Conservation (phyloP, 2,888 invertebrate genomes). For the Drosophila niveifrons region DNA sequence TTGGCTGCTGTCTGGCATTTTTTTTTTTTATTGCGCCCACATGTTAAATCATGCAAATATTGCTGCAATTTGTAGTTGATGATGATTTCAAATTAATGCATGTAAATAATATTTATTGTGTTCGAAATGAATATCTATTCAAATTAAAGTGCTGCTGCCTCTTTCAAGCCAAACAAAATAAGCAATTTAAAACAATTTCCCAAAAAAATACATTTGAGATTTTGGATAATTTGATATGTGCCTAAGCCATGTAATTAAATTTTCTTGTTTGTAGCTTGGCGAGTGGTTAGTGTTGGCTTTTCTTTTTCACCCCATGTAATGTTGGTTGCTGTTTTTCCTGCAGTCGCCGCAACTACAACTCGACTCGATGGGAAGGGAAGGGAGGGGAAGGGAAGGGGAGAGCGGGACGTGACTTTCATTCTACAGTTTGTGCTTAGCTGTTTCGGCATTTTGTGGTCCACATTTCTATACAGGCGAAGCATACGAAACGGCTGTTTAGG, state of each 20-base stretch:
- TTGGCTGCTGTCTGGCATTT: background rate
- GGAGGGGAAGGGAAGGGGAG: background rate
- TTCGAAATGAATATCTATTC: background rate
- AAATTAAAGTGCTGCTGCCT: background rate
- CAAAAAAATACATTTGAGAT: slow-evolving; percentile 23
- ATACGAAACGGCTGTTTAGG: slow-evolving; percentile 22
- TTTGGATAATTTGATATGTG: slow-evolving; percentile 15
- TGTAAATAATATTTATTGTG: no score
- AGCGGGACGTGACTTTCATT: slow-evolving; percentile 2
- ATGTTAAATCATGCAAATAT: background rate
- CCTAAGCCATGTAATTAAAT: slow-evolving; percentile 28
- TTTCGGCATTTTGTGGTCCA: slow-evolving; percentile 33
- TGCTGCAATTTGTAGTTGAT: slow-evolving; percentile 1
- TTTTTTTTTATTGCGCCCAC: background rate
- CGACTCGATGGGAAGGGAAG: background rate
- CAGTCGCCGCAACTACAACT: background rate
- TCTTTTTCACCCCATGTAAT: slow-evolving; percentile 14
- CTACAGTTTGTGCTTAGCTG: slow-evolving; percentile 17
- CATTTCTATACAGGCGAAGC: slow-evolving; percentile 15
- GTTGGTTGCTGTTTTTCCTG: background rate
- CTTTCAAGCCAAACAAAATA: background rate
- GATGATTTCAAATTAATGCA: background rate
- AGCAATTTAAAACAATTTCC: slow-evolving; percentile 16
- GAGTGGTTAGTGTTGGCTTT: slow-evolving; percentile 11
- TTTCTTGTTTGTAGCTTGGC: background rate